Conservation (phyloP, 30 jellyfish, hydroid and myxozoan genomes). For the Nemopilema nomurai region DNA sequence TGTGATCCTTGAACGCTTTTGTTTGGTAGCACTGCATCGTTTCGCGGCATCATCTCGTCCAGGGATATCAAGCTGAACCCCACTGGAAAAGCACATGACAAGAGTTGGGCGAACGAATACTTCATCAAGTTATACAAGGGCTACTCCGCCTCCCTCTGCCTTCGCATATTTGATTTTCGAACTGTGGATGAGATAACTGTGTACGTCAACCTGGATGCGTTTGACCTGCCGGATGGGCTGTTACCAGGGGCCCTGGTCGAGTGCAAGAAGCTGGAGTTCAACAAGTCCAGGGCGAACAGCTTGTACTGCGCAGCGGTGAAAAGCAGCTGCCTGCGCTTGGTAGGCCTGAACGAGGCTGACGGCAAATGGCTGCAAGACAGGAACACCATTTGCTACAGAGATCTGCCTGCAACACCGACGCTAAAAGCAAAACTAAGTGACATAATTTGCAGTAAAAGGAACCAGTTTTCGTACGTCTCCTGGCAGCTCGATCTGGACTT, state of each 20-base stretch:
- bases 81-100: neutral
- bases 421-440: neutral
- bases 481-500: slow-evolving; percentile 25
- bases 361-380: neutral
- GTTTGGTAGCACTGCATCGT: neutral
- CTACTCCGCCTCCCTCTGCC: neutral
- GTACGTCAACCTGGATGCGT: neutral
- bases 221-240: slow-evolving; percentile 15
- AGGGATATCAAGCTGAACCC: neutral
- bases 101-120: neutral
- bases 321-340: neutral
- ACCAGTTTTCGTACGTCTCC: neutral
- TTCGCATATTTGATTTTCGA: slow-evolving; percentile 2
- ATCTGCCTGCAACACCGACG: neutral
- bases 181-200: slow-evolving; percentile 14
- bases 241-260: slow-evolving; percentile 17
- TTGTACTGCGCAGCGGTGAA: slow-evolving; percentile 2
- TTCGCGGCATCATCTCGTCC: slow-evolving; percentile 14
- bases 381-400: neutral
- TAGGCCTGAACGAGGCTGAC: neutral
- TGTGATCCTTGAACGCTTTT: neutral
- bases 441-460: neutral
- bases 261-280: neutral
- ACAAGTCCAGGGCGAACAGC: neutral
- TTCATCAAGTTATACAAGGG: neutral